Percentiles rank a stretch among this genome's conserved stretches.
Conservation (phyloP, 1,140 invertebrate genomes). For the Drosophila fuyamai region DNA sequence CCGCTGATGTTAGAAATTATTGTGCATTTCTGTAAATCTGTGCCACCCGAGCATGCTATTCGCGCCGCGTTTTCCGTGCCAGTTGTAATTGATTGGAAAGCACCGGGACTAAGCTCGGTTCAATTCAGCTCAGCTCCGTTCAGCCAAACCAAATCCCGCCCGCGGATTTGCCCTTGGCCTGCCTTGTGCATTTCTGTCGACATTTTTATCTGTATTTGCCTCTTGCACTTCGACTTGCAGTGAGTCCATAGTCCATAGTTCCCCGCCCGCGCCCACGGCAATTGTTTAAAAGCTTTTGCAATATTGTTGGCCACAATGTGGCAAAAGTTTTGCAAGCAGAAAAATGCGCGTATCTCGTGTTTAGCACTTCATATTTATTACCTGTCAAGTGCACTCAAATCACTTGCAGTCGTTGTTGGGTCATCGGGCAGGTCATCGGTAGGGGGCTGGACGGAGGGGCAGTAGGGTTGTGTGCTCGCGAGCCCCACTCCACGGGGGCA, state of each 20-base stretch:
- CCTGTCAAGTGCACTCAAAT: constrained; percentile 82
- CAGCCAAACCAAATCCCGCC: constrained; percentile 4
- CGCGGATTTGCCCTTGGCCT: constrained; percentile 27
- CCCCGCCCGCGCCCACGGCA: constrained; percentile 32
- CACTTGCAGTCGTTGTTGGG: constrained; percentile 61
- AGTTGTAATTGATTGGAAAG: constrained; percentile 76
- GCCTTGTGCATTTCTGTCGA: background rate
- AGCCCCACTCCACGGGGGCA: constrained; percentile 27
- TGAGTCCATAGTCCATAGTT: constrained; percentile 10
- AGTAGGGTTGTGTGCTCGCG: background rate
- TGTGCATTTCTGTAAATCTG: constrained; percentile 80
- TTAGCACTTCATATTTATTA: constrained; percentile 83
- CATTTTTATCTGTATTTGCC: constrained; percentile 16
- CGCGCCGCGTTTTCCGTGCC: constrained; percentile 39
- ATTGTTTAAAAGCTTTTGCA: constrained; percentile 79
- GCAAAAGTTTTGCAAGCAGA: constrained; percentile 68
- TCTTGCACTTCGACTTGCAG: constrained; percentile 8
- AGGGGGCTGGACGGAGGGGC: background rate
- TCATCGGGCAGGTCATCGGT: constrained; percentile 10
- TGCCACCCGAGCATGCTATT: constrained; percentile 62
- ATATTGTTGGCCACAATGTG: constrained; percentile 63
- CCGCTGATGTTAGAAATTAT: constrained; percentile 69
- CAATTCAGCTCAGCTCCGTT: constrained; percentile 2
- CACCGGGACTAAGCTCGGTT: constrained; percentile 30
- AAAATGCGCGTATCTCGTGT: constrained; percentile 80